These are phyloP conservation scores for Harpagifer antarcticus DNA, from an alignment of 2,797 vertebrate species.

Conservation along the genomic window DNA sequence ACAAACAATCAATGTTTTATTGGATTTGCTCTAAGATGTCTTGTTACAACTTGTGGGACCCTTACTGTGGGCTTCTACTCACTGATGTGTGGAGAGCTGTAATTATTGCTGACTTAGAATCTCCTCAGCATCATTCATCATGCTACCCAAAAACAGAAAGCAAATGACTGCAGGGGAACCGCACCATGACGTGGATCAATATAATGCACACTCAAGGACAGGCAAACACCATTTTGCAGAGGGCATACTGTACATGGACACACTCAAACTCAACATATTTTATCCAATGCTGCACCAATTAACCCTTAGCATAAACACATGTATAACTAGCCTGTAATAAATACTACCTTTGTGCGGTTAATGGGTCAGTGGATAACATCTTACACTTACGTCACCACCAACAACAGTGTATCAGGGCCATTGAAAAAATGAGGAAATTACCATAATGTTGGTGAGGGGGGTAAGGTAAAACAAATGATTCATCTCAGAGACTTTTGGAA, in stretches of 20 bases:
- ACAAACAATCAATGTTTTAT: conserved; percentile 60
- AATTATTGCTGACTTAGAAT: conserved; percentile 69
- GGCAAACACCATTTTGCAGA: conserved; percentile 11
- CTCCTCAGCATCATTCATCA: conserved; percentile 64
- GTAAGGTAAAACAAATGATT: no score
- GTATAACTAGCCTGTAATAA: background rate
- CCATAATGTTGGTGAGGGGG: no score
- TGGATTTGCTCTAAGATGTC: conserved; percentile 59
- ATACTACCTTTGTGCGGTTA: background rate
- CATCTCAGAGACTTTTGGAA: no score
- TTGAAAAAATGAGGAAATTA: no score
- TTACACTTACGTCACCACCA: no score
- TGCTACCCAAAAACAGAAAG: conserved; percentile 24
- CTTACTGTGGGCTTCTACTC: conserved; percentile 33
- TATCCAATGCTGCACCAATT: background rate
- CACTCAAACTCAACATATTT: background rate
- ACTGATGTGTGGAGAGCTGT: conserved; percentile 49
- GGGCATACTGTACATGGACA: background rate
- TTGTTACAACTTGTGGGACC: conserved; percentile 50
- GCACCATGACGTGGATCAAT: conserved; percentile 40
- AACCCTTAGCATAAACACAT: background rate
- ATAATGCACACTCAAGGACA: conserved; percentile 16
- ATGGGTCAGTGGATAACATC: background rate
- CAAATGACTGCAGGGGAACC: conserved; percentile 37
- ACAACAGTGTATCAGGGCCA: no score